Percentiles rank a stretch among this genome's conserved stretches.
Conservation (phyloP, 2,113 vertebrate species). For the Leucoraja erinaceus region DNA sequence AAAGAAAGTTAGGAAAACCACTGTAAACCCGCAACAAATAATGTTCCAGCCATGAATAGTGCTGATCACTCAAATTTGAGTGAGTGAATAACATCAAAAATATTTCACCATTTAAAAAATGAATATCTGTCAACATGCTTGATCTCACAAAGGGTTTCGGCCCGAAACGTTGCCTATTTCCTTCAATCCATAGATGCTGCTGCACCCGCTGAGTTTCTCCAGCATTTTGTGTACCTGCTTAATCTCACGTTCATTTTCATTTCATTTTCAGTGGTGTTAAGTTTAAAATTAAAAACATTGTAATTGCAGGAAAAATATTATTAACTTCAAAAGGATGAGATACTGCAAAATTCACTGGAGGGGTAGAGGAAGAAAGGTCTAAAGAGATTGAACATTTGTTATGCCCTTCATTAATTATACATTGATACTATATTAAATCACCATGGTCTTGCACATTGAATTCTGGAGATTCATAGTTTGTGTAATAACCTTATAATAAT, state of each 20-base stretch:
- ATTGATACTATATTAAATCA: background rate
- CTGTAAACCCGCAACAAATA: background rate
- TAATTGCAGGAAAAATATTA: background rate
- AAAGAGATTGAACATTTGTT: background rate
- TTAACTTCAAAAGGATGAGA: background rate
- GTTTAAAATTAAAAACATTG: background rate
- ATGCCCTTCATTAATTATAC: background rate
- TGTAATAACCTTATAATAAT: conserved; percentile 25
- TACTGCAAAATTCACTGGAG: no score
- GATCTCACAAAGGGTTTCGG: no score
- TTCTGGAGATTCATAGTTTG: background rate
- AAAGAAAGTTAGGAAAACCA: background rate
- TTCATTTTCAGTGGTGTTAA: background rate
- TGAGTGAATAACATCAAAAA: background rate
- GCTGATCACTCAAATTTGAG: background rate
- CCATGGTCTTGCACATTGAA: background rate
- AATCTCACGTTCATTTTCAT: background rate
- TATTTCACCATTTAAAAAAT: background rate
- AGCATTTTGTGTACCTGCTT: no score
- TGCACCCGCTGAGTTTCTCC: no score
- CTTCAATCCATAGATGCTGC: no score
- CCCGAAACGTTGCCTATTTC: no score
- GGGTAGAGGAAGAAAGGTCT: background rate
- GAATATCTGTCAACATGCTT: background rate
- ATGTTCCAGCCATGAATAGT: background rate